Evolutionary conservation across 2,888 invertebrate species (phyloP).

Genomic region (Scaptomyza reducta): DNA sequence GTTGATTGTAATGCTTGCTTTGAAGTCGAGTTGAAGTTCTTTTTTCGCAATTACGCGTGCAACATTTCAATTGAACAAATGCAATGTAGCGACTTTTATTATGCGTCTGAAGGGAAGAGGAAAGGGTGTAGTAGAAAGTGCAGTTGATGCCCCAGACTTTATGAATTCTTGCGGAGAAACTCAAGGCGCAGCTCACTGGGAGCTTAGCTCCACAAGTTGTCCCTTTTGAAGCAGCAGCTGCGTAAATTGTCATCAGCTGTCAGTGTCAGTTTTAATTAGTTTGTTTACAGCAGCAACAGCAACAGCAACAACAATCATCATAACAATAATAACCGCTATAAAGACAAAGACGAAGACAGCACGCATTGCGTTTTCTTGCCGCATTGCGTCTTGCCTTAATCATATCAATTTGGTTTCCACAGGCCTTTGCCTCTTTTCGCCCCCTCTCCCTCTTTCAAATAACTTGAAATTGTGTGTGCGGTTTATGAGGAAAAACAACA

Average conservation of each 20-base stretch:
- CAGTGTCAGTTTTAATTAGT: conserved; percentile 80
- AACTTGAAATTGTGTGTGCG: conserved; percentile 60
- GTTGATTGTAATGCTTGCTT: conserved; percentile 47
- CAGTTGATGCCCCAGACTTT: conserved; percentile 30
- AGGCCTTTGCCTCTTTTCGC: conserved; percentile 25
- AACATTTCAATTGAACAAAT: conserved; percentile 76
- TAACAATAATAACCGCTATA: conserved; percentile 35
- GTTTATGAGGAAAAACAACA: not conserved
- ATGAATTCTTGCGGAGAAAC: conserved; percentile 67
- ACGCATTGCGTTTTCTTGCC: conserved; percentile 45
- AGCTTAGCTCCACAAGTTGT: conserved; percentile 49
- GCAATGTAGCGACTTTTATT: conserved; percentile 58
- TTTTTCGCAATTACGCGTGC: conserved; percentile 75
- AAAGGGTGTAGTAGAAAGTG: not conserved
- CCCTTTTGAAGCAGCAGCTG: conserved; percentile 62
- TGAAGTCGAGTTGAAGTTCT: conserved; percentile 55
- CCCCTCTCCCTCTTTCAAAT: conserved; percentile 26
- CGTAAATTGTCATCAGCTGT: conserved; percentile 81
- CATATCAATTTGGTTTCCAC: conserved; percentile 69
- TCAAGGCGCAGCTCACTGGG: conserved; percentile 36
- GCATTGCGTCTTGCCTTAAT: conserved; percentile 51
- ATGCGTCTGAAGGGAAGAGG: conserved; percentile 6
- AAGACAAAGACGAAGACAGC: conserved; percentile 41
- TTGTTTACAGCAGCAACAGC: conserved; percentile 73
- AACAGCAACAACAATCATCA: conserved; percentile 48